Percentiles rank a stretch among this genome's conserved stretches.
phyloP scores from a whole-genome alignment of 2,113 vertebrate species.

The Pseudopipra pipra region DNA sequence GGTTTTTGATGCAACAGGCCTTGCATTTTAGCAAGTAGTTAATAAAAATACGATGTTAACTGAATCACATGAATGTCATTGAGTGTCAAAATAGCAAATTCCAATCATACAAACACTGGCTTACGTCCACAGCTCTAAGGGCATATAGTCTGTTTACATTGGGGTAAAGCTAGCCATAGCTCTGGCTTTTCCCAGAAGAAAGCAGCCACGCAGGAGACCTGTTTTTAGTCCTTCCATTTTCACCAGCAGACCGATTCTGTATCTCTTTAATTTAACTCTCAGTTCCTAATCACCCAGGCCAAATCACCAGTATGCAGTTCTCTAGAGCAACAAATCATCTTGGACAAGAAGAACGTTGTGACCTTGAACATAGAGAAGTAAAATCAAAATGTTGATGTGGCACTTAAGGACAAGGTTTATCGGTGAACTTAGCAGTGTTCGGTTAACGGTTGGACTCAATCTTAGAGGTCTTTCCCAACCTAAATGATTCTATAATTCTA shows the following conservation, averaged over 20 bases:
- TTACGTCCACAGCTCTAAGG: neutral
- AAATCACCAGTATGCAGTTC: accelerated
- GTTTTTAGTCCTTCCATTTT: neutral
- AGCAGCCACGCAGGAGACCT: neutral
- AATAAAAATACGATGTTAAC: neutral
- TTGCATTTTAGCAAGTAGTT: neutral
- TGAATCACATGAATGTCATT: neutral
- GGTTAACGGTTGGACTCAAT: neutral
- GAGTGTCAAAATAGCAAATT: neutral
- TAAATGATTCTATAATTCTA: neutral
- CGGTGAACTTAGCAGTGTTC: neutral
- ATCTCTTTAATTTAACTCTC: neutral
- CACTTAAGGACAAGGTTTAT: neutral
- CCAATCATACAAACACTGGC: neutral
- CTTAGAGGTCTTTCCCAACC: neutral
- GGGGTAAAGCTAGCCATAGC: neutral
- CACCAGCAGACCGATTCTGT: neutral
- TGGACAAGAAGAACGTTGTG: neutral
- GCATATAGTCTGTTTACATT: neutral
- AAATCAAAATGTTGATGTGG: neutral
- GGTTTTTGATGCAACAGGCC: neutral
- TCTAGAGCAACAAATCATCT: neutral
- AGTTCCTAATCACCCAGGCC: neutral
- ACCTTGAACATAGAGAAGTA: neutral
- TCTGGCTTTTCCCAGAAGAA: neutral